These are phyloP conservation scores for Piprites chloris DNA, from an alignment of 2,113 vertebrate species.

Conservation along the genomic window DNA sequence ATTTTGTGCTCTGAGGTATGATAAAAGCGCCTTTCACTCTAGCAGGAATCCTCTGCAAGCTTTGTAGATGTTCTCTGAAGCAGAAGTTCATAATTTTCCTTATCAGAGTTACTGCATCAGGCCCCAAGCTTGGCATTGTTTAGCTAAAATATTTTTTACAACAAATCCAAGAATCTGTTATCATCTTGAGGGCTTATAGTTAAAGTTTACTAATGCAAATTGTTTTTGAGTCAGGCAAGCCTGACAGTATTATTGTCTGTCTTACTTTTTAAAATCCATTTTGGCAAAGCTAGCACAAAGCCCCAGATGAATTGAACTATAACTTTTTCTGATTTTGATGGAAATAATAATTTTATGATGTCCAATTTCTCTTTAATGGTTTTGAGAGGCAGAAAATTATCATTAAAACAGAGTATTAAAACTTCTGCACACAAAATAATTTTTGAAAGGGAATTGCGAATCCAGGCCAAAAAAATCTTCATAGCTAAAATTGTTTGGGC, in stretches of 20 bases:
- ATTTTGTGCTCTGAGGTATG: background rate
- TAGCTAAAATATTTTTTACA: background rate
- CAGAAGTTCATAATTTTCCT: background rate
- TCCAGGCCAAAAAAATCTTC: background rate
- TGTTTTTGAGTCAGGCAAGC: background rate
- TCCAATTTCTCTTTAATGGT: background rate
- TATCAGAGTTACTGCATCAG: background rate
- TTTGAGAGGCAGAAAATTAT: background rate
- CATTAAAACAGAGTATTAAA: background rate
- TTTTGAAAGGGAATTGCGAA: background rate
- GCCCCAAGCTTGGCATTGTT: background rate
- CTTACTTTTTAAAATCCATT: background rate
- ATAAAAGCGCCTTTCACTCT: background rate
- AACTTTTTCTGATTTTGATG: background rate
- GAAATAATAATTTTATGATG: background rate
- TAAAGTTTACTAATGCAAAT: background rate
- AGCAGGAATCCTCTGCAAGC: background rate
- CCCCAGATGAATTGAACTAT: background rate
- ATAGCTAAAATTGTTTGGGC: background rate
- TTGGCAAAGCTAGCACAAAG: background rate
- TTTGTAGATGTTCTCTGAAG: background rate
- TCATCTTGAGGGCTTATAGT: background rate
- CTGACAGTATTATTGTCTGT: background rate
- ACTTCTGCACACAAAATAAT: background rate
- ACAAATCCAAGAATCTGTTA: background rate